Base-by-base conservation (phyloP, 30 jellyfish, hydroid and myxozoan species). In the Chironex yamaguchii region DNA sequence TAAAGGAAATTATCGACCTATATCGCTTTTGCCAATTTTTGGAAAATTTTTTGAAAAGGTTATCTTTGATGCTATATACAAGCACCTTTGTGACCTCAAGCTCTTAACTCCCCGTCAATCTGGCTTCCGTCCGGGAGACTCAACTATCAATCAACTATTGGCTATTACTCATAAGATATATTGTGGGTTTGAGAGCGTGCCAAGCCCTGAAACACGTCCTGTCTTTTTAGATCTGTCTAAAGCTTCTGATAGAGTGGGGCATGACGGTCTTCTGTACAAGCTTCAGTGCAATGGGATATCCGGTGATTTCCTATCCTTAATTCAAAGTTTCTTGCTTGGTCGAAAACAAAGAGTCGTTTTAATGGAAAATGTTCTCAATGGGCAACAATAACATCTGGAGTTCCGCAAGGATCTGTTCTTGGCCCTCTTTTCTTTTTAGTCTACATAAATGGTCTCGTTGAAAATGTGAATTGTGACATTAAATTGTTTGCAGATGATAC, bases 181-280 rank as follows among this genome's bases (percentile, higher is more conserved):
- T 79, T 34, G 48, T 2, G 83, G 82, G 42, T 79, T 79, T 63
- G 83, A 79, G 63, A 82, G 66, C 29, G 49, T 51, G 36, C 82
- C 58, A 13, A 64, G 90, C 62, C 63, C 36, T 34, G 90, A 36
- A 62, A 79, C 83, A 63, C 73, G 90, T 79, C 82, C 84, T 74
- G 66, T 62, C 65, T 79, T 78, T 68, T 70, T 52, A 62, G 83
- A 63, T 71, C 90, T 79, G 22, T 79, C 90, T 1, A 79, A 79
- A 74, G 83, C 90, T 17, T 79, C 62, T 76, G 89, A 76, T 79
- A 51, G 80, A 35, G 89, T 76, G 33, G 53, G 89, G 89, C 89
- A 76, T 52, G 36, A 76, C 62, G 89, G 89, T 31, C 80, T 76
- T 21, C 53, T 52, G 53, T 52, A 76, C 88, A 75, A 49, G 52